phyloP scores from a whole-genome alignment of 2,797 vertebrate species.

The Gallirallus australis region DNA sequence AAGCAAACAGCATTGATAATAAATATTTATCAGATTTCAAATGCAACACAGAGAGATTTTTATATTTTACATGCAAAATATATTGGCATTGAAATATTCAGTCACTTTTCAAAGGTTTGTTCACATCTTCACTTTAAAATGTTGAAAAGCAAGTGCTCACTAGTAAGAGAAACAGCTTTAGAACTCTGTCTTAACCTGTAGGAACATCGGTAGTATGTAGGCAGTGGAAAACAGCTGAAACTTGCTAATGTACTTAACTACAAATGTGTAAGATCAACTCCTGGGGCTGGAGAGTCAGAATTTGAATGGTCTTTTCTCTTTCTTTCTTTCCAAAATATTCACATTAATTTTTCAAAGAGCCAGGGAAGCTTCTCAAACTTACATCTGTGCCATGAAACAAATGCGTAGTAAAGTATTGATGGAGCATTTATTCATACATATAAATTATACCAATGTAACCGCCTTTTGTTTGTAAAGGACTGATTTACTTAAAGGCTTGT shows the following conservation, averaged over 20 bases:
- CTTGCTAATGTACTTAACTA: neutral
- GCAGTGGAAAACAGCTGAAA: neutral
- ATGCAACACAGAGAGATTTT: constrained; percentile 75
- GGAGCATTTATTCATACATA: neutral
- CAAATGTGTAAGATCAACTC: neutral
- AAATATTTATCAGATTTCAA: constrained; percentile 86
- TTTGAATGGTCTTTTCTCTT: neutral
- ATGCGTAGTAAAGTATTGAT: neutral
- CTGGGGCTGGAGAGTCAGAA: neutral
- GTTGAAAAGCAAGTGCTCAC: constrained; percentile 34
- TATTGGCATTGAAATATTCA: constrained; percentile 75
- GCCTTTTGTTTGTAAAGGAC: neutral
- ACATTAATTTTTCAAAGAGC: neutral
- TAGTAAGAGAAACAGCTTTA: constrained; percentile 36
- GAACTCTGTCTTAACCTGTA: constrained; percentile 25
- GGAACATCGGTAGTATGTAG: neutral
- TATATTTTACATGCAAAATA: constrained; percentile 79
- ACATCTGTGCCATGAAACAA: neutral
- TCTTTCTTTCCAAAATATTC: neutral
- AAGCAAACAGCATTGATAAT: constrained; percentile 85
- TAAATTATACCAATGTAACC: neutral
- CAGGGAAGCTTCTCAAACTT: neutral
- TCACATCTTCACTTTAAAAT: constrained; percentile 74
- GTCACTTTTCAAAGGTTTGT: constrained; percentile 72
- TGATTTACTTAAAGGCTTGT: neutral